Percentiles rank a stretch among this genome's conserved stretches.
Conservation (phyloP, 2,797 vertebrate genomes). For the Oceanodroma leucorhoa region DNA sequence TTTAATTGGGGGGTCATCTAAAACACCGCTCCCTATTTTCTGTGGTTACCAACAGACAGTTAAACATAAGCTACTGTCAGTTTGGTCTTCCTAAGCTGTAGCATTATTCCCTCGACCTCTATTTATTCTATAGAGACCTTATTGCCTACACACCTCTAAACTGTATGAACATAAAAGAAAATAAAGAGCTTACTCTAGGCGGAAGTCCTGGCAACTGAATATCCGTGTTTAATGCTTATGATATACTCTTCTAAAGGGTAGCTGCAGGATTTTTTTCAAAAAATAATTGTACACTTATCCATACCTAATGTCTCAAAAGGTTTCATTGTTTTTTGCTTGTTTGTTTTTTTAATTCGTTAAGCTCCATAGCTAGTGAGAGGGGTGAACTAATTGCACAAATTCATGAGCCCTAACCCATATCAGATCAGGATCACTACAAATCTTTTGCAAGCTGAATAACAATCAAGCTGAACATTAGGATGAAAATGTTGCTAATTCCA, state of each 20-base stretch:
- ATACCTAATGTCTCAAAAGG: neutral
- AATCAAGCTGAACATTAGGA: neutral
- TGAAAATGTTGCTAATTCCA: neutral
- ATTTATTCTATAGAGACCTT: neutral
- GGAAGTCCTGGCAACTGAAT: neutral
- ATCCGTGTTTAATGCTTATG: neutral
- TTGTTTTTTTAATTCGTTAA: neutral
- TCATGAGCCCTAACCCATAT: neutral
- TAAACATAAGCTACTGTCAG: neutral
- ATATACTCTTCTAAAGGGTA: neutral
- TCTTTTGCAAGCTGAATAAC: neutral
- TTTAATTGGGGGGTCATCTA: neutral
- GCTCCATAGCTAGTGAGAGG: neutral
- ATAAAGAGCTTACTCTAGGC: neutral
- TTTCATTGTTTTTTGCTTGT: neutral
- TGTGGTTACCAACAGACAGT: neutral
- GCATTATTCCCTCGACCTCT: neutral
- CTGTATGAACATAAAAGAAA: neutral
- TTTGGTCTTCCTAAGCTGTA: neutral
- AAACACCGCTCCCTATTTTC: neutral
- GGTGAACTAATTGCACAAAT: neutral
- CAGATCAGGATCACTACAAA: neutral
- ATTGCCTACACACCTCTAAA: neutral
- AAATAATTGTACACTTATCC: neutral
- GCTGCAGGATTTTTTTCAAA: neutral